These are phyloP conservation scores for Ploceus nigricollis DNA, from an alignment of 2,113 vertebrate species.

Conservation along the genomic window DNA sequence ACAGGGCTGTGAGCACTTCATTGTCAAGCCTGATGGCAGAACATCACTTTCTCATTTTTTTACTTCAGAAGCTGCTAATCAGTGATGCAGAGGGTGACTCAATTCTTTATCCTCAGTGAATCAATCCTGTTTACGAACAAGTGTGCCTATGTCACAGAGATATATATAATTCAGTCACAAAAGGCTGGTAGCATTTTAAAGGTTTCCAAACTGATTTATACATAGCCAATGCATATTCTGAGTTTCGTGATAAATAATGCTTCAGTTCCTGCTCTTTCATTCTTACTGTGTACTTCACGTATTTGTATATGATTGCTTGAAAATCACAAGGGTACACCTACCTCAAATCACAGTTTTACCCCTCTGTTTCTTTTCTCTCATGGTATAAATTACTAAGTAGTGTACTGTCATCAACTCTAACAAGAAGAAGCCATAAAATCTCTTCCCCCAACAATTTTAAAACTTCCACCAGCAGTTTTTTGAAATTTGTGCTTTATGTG, in stretches of 20 bases:
- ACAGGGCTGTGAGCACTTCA: neutral
- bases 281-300: neutral
- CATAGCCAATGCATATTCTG: neutral
- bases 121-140: neutral
- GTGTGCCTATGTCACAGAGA: neutral
- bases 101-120: neutral
- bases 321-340: neutral
- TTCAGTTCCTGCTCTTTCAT: neutral
- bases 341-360: neutral
- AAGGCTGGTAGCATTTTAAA: neutral
- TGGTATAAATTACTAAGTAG: neutral
- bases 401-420: neutral
- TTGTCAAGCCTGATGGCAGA: neutral
- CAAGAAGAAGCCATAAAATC: neutral
- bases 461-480: neutral
- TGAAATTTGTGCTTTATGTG: neutral
- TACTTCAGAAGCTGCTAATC: neutral
- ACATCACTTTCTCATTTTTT: neutral
- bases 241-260: neutral
- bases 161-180: neutral
- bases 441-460: neutral
- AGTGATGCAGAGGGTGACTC: conserved; percentile 25
- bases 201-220: neutral
- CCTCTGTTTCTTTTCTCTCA: neutral
- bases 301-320: neutral